A percentile compares a stretch with the other conserved stretches of the same genome.
These are phyloP conservation scores for Rhyzopertha dominica DNA, from an alignment of 1,140 invertebrate genomes.

Conservation along the genomic window DNA sequence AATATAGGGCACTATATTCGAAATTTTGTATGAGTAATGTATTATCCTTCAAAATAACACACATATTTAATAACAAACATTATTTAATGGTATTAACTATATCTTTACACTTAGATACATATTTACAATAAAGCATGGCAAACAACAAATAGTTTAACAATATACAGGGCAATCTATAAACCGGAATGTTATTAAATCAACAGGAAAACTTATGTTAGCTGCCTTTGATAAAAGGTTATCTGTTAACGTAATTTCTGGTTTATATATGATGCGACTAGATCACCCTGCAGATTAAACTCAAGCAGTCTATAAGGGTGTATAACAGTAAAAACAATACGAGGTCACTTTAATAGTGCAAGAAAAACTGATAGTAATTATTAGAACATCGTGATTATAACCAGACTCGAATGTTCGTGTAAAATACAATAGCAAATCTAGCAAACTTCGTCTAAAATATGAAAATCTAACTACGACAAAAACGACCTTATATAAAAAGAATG, in stretches of 20 bases:
- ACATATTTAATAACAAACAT: too few species aligned
- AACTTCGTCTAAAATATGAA: conserved; percentile 13
- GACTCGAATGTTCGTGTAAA: conserved; percentile 8
- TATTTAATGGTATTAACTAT: too few species aligned
- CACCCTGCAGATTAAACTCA: too few species aligned
- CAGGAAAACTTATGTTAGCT: conserved; percentile 8
- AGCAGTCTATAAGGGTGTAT: too few species aligned
- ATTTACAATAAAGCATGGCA: conserved; percentile 29
- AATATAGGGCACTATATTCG: too few species aligned
- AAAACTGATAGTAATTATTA: background rate
- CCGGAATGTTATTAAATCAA: conserved; percentile 3
- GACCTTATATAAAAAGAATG: conserved; percentile 30
- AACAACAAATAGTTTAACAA: conserved; percentile 23
- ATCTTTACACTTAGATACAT: conserved; percentile 34
- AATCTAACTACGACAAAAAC: conserved; percentile 13
- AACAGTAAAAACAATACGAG: conserved; percentile 11
- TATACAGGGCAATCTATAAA: conserved; percentile 16
- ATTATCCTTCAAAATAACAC: too few species aligned
- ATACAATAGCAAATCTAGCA: conserved; percentile 1
- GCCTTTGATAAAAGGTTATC: too few species aligned
- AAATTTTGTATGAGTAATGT: too few species aligned
- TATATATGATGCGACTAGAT: too few species aligned
- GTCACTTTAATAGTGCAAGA: conserved; percentile 7
- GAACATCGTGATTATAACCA: conserved; percentile 5
- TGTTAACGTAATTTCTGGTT: conserved; percentile 11